Evolutionary conservation across 2,113 vertebrate genomes (phyloP).

Genomic region (Pagrus major): DNA sequence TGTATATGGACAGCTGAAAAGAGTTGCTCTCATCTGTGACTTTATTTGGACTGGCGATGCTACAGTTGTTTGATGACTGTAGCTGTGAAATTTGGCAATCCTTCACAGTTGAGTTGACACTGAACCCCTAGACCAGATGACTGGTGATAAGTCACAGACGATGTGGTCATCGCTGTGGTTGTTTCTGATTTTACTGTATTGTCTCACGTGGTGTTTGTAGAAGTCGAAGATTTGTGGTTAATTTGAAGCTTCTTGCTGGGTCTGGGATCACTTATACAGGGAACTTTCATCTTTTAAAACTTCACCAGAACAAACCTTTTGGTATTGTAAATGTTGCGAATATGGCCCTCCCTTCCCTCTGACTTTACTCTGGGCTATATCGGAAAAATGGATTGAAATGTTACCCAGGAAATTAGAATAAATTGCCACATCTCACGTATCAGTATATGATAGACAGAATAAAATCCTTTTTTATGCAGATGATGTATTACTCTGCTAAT

Average conservation of each 20-base stretch:
- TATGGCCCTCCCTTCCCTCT: conserved; percentile 19
- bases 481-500: no score
- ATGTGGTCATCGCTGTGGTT: conserved; percentile 67
- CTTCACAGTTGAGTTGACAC: conserved; percentile 44
- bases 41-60: conserved; percentile 38
- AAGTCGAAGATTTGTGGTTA: conserved; percentile 67
- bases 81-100: conserved; percentile 61
- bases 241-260: conserved; percentile 52
- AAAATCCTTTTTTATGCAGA: no score
- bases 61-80: conserved; percentile 20
- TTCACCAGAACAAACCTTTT: conserved; percentile 53
- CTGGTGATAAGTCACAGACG: conserved; percentile 73
- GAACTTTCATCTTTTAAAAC: conserved; percentile 49
- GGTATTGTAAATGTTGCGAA: conserved; percentile 42
- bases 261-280: conserved; percentile 23
- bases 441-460: no score
- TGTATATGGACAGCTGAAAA: conserved; percentile 8
- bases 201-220: conserved; percentile 69
- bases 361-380: no score
- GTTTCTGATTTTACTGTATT: conserved; percentile 46
- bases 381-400: no score
- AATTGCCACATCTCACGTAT: no score
- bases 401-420: no score
- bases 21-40: conserved; percentile 23
- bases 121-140: conserved; percentile 62